phyloP scores from a whole-genome alignment of 2,113 vertebrate species.

The Entomyzon cyanotis region DNA sequence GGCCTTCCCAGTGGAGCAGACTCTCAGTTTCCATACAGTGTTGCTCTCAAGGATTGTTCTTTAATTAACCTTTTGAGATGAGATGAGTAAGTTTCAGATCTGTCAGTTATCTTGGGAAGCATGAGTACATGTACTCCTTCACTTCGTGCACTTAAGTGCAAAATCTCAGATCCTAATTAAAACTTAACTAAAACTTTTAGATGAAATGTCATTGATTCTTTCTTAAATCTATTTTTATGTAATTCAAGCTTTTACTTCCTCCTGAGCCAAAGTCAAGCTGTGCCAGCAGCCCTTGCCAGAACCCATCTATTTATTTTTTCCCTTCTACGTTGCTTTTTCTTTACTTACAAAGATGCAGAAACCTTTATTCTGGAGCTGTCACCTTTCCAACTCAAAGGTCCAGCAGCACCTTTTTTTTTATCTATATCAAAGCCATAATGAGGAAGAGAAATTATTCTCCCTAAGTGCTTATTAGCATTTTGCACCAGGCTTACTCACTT shows the following conservation, averaged over 20 bases:
- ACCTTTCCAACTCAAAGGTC: neutral
- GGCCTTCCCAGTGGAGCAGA: neutral
- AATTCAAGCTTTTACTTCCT: constrained; percentile 26
- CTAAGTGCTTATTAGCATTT: neutral
- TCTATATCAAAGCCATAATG: neutral
- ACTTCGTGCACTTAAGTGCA: constrained; percentile 21
- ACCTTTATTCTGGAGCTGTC: neutral
- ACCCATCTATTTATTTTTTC: neutral
- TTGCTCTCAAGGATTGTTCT: constrained; percentile 27
- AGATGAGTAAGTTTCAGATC: constrained; percentile 50
- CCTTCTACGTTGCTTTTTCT: neutral
- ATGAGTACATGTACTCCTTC: constrained; percentile 15
- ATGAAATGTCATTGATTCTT: constrained; percentile 64
- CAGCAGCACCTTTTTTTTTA: neutral
- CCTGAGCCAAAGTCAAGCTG: constrained; percentile 33
- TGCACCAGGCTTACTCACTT: neutral
- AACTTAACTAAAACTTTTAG: constrained; percentile 54
- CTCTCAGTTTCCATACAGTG: neutral
- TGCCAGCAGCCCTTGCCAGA: constrained; percentile 36
- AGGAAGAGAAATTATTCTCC: neutral
- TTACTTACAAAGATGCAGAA: neutral
- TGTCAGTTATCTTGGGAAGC: constrained; percentile 50
- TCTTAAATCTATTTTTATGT: constrained; percentile 52
- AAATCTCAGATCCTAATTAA: constrained; percentile 55
- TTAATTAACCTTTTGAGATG: constrained; percentile 52